A percentile compares a stretch with the other conserved stretches of the same genome.
Evolutionary conservation across 92 coral and sea anemone species (phyloP).

Genomic region (Anthopleura xanthogrammica): DNA sequence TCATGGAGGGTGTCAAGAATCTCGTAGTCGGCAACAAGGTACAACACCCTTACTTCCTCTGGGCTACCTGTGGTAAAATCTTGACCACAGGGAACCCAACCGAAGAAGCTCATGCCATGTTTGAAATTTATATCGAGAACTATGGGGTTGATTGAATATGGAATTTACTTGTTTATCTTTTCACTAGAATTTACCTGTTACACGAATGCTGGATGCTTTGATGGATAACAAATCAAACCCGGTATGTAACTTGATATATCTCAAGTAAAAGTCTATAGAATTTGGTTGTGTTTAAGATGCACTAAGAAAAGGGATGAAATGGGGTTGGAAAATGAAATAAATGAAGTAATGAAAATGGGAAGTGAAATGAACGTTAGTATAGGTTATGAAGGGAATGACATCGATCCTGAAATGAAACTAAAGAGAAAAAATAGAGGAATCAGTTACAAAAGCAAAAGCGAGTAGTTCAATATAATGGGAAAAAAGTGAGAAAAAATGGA

Average conservation of each 20-base stretch:
- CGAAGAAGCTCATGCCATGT: not conserved
- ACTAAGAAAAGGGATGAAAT: not conserved
- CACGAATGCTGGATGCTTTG: conserved; percentile 81
- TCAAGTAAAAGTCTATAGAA: not conserved
- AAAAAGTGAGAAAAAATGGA: too few species aligned
- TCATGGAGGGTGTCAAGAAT: conserved; percentile 99
- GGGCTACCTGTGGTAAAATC: not conserved
- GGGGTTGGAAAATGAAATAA: not conserved
- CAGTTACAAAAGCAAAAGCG: too few species aligned
- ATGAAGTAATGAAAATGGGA: too few species aligned
- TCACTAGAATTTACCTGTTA: conserved; percentile 81
- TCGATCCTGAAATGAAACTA: too few species aligned
- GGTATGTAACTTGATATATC: conserved; percentile 44
- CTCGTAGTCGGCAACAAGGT: conserved; percentile 99
- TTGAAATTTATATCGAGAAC: too few species aligned
- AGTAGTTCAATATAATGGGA: too few species aligned
- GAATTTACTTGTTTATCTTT: not conserved
- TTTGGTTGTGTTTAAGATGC: too few species aligned
- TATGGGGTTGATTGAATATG: not conserved
- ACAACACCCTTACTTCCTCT: not conserved
- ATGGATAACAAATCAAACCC: conserved; percentile 95
- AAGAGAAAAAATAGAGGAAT: too few species aligned
- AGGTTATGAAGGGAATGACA: too few species aligned
- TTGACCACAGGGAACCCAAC: not conserved
- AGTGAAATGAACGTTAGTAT: too few species aligned